phyloP scores from a whole-genome alignment of 2,888 invertebrate genomes.

The Ariolimax columbianus region DNA sequence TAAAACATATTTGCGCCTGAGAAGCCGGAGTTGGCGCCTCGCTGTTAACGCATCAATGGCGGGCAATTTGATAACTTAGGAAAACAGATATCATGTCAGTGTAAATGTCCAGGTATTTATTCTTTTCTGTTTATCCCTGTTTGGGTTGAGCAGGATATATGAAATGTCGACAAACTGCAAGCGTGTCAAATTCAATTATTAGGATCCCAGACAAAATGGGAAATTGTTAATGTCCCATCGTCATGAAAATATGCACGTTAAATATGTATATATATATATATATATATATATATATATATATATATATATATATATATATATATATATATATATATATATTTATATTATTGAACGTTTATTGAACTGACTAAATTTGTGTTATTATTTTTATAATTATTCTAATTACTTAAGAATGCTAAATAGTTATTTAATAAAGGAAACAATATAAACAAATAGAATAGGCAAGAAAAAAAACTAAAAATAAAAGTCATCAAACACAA shows the following conservation, averaged over 20 bases:
- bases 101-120: background rate
- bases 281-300: background rate
- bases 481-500: too few relatives aligned
- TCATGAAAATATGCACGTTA: background rate
- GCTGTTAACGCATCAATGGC: background rate
- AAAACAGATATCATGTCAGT: background rate
- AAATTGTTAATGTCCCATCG: too few relatives aligned
- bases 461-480: too few relatives aligned
- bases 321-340: slow-evolving; percentile 1
- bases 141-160: background rate
- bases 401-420: too few relatives aligned
- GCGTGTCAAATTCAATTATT: background rate
- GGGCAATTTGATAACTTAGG: background rate
- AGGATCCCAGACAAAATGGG: too few relatives aligned
- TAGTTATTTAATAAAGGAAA: too few relatives aligned
- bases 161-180: background rate
- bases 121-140: background rate
- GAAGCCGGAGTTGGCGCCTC: background rate
- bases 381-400: too few relatives aligned
- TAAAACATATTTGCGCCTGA: background rate
- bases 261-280: background rate
- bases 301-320: background rate
- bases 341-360: background rate
- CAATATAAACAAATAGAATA: too few relatives aligned
- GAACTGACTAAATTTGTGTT: too few relatives aligned